phyloP scores from a whole-genome alignment of 1,140 invertebrate genomes.

The Drosophila tristis region DNA sequence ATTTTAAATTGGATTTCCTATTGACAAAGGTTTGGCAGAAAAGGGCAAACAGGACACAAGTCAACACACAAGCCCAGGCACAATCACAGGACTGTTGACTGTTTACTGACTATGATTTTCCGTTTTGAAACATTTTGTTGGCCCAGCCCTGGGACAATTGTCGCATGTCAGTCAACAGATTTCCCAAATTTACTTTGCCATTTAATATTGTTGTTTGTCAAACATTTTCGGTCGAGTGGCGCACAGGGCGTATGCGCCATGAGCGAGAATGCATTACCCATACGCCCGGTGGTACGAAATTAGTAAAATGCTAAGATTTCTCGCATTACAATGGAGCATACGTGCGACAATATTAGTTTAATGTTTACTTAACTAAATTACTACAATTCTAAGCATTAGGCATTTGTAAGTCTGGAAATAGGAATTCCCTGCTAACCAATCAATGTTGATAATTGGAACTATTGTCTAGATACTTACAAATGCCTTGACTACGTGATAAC shows the following conservation, averaged over 20 bases:
- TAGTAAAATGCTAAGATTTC: not conserved
- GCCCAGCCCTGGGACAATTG: slow-evolving; percentile 44
- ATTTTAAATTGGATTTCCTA: slow-evolving; percentile 36
- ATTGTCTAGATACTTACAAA: not conserved
- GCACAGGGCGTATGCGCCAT: slow-evolving; percentile 14
- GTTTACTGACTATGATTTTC: slow-evolving; percentile 45
- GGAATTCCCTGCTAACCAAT: not conserved
- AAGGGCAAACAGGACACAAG: slow-evolving; percentile 33
- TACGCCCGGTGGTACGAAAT: slow-evolving; percentile 29
- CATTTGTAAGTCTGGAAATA: not conserved
- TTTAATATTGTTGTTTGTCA: slow-evolving; percentile 73
- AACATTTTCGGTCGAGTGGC: slow-evolving; percentile 47
- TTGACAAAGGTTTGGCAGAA: slow-evolving; percentile 47
- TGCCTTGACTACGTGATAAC: too few species aligned
- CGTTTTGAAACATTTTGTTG: slow-evolving; percentile 55
- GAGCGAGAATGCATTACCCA: slow-evolving; percentile 32
- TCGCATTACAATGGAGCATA: slow-evolving; percentile 64
- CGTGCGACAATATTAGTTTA: slow-evolving; percentile 30
- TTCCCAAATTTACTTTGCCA: slow-evolving; percentile 62
- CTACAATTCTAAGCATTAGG: slow-evolving; percentile 5
- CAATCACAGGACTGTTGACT: slow-evolving; percentile 26
- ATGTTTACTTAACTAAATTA: not conserved
- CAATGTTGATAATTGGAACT: not conserved
- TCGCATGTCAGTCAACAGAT: slow-evolving; percentile 63
- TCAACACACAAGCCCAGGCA: slow-evolving; percentile 13